These are phyloP conservation scores for Lapara coniferarum DNA, from an alignment of 2,888 invertebrate species.

Conservation along the genomic window DNA sequence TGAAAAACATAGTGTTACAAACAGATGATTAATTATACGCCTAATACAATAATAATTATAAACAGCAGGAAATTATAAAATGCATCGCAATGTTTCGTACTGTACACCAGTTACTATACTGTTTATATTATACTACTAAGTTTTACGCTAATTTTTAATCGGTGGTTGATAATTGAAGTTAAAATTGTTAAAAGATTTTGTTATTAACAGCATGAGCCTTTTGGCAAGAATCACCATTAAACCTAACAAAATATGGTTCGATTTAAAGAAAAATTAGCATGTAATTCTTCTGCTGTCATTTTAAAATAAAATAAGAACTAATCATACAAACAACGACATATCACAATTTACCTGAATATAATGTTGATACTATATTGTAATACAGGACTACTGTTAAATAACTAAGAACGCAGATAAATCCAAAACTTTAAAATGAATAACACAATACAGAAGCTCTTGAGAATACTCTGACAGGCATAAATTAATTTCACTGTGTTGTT, in stretches of 20 bases:
- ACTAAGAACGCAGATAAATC: background rate
- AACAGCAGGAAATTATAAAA: background rate
- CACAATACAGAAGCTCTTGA: background rate
- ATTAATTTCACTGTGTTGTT: no score
- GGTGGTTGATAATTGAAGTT: background rate
- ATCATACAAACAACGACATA: slow-evolving; percentile 17
- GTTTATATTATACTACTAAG: background rate
- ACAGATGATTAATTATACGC: background rate
- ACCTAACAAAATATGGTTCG: background rate
- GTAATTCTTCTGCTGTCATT: background rate
- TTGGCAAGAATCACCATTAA: background rate
- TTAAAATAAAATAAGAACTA: background rate
- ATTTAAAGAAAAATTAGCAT: background rate
- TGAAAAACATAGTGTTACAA: background rate
- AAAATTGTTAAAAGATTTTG: background rate
- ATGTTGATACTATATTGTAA: slow-evolving; percentile 18
- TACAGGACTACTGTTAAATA: background rate
- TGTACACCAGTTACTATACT: background rate
- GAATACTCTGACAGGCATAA: background rate
- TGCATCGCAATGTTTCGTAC: background rate
- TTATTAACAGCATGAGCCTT: background rate
- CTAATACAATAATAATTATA: background rate
- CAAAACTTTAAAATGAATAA: background rate
- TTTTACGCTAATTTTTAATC: slow-evolving; percentile 3
- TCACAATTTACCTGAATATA: background rate